phyloP scores from a whole-genome alignment of 2,797 vertebrate species.

The Pseudomugil gertrudae region DNA sequence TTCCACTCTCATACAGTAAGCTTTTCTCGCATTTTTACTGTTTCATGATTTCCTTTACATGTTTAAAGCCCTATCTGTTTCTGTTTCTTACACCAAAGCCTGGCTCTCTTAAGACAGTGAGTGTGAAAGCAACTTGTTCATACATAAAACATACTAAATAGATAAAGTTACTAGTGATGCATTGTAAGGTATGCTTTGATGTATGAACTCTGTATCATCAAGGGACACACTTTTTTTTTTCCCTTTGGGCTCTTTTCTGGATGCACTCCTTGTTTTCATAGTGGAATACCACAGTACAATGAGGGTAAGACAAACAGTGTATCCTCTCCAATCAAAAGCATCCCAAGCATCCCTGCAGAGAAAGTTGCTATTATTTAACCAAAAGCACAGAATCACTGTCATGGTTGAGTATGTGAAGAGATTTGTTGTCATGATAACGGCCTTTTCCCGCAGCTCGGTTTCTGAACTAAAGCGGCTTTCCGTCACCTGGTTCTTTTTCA shows the following conservation, averaged over 20 bases:
- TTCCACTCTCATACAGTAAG: slow-evolving; percentile 3
- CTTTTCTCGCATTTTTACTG: neutral
- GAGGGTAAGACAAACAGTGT: slow-evolving; percentile 7
- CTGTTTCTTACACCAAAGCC: slow-evolving; percentile 3
- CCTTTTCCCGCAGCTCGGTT: slow-evolving; percentile 23
- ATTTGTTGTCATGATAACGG: slow-evolving; percentile 53
- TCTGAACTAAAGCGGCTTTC: slow-evolving; percentile 49
- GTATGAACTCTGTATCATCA: neutral
- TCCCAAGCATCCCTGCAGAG: slow-evolving; percentile 14
- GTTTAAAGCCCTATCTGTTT: slow-evolving; percentile 15
- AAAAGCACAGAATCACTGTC: slow-evolving; percentile 34
- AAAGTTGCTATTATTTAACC: slow-evolving; percentile 21
- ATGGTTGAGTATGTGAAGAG: slow-evolving; percentile 39
- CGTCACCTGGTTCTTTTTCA: slow-evolving; percentile 69
- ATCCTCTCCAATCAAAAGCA: slow-evolving; percentile 16
- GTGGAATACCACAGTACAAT: slow-evolving; percentile 3
- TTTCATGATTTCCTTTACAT: slow-evolving; percentile 15
- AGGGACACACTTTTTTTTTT: slow-evolving; percentile 1
- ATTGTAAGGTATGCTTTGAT: slow-evolving; percentile 1
- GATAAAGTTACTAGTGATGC: slow-evolving; percentile 3
- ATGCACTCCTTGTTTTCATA: neutral
- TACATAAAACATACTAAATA: neutral
- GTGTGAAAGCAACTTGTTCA: slow-evolving; percentile 8
- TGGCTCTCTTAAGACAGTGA: slow-evolving; percentile 6
- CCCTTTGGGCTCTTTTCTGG: slow-evolving; percentile 11